Conservation (phyloP, 1,140 invertebrate genomes). For the Trachymyrmex cornetzi region DNA sequence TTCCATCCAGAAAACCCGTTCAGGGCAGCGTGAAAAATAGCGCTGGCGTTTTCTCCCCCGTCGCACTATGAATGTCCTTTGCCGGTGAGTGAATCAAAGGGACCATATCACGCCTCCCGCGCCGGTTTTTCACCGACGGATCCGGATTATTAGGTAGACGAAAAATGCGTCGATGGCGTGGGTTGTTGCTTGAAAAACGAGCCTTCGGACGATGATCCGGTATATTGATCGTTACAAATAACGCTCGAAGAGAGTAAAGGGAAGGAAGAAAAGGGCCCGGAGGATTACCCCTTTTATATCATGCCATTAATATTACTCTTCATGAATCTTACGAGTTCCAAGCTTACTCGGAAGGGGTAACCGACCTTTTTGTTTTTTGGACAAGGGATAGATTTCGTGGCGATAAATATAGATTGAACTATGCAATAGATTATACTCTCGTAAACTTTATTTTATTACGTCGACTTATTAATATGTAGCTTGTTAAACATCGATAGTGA, state of each 20-base stretch:
- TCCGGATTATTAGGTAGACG: constrained; percentile 72
- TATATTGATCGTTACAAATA: constrained; percentile 79
- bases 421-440: not conserved
- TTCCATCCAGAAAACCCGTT: constrained; percentile 36
- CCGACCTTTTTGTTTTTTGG: constrained; percentile 37
- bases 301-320: constrained; percentile 80
- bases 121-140: constrained; percentile 67
- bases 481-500: not conserved
- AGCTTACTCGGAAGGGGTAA: constrained; percentile 4
- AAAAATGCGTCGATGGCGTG: constrained; percentile 68
- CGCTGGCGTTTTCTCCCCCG: constrained; percentile 9
- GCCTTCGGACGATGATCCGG: constrained; percentile 55
- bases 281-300: constrained; percentile 76
- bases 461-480: not conserved
- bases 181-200: constrained; percentile 73
- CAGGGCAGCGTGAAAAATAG: constrained; percentile 25
- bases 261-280: constrained; percentile 16
- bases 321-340: constrained; percentile 66
- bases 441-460: constrained; percentile 31
- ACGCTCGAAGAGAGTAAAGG: constrained; percentile 48
- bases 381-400: constrained; percentile 10
- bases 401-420: constrained; percentile 44
- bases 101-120: constrained; percentile 40
- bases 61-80: constrained; percentile 67
- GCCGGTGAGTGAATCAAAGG: constrained; percentile 71